Evolutionary conservation across 2,113 vertebrate species (phyloP).

Genomic region (Hiodon alosoides): DNA sequence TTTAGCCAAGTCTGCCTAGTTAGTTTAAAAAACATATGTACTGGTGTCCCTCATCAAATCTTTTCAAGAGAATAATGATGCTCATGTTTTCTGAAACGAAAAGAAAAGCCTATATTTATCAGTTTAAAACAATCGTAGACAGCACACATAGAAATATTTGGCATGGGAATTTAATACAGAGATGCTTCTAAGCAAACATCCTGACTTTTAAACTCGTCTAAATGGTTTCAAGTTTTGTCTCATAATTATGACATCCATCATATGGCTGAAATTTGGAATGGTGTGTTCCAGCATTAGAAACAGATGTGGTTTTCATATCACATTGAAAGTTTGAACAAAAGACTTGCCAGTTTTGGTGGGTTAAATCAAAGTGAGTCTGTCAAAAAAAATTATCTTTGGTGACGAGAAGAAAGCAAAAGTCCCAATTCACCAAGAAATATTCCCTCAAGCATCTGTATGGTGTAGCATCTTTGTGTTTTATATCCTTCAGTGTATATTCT

Average conservation of each 20-base stretch:
- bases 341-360: conserved; percentile 33
- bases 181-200: background rate
- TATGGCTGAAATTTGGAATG: conserved; percentile 7
- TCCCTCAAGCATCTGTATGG: conserved; percentile 31
- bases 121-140: background rate
- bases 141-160: background rate
- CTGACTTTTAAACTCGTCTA: background rate
- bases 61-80: no score
- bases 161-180: background rate
- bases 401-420: conserved; percentile 37
- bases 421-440: conserved; percentile 18
- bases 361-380: conserved; percentile 42
- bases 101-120: background rate
- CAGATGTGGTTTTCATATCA: conserved; percentile 33
- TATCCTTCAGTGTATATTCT: conserved; percentile 23
- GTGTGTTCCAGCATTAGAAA: conserved; percentile 36
- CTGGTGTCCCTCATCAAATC: no score
- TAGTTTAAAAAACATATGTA: no score
- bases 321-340: conserved; percentile 34
- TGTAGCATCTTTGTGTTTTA: conserved; percentile 34
- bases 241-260: conserved; percentile 12
- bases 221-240: background rate
- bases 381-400: conserved; percentile 43
- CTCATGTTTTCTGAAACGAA: background rate
- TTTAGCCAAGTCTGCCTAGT: no score